Base-by-base conservation (phyloP, 2,113 vertebrate genomes). In the Vicugna pacos region DNA sequence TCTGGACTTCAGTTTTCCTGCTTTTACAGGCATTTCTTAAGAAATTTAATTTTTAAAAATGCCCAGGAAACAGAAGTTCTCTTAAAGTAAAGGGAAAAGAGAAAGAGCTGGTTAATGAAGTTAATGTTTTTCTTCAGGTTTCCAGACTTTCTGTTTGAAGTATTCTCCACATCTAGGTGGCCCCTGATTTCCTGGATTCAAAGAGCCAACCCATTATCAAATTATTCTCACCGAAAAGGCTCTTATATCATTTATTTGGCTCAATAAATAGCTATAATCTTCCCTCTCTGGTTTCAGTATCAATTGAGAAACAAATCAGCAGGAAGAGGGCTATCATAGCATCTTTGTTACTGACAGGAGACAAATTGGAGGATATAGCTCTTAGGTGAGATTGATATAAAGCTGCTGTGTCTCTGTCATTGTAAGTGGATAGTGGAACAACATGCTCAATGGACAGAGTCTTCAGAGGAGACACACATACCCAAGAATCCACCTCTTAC, bases 11-110 rank as follows among this genome's bases (percentile, higher is more conserved):
- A 35, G 8, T 14, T 79, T 58, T 75, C 22, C 64, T 92, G 58
- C 50, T 2, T 90, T 80, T 76, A 70, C 8, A 64, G 32, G 10
- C 4, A 75, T 75, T 94, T 85, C 60, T 70, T 85, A 81, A 7
- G 48, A 72, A 85, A 6, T 81, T 77, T 70, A 70, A 91, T 77
- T 94, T 95, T n/a, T 15, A 32, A 92, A 58, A 42, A 94, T 83
- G 56, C 22, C 6, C 9, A 58, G 7, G 17, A 56, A 90, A 58
- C 7, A 65, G 20, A 82, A 20, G 50, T 89, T 76, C 3, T 30
- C 67, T 92, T 91, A 77, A 85, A 88, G 42, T 24, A 91, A 91
- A 80, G 5, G 13, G 46, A 0, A 83, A 85, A 83, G 52, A 87
- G 42, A 64, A 95, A 77, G 3, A 72, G 16, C 19, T 93, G 24